Conservation (phyloP, 2,113 vertebrate genomes). For the Dasyurus viverrinus region DNA sequence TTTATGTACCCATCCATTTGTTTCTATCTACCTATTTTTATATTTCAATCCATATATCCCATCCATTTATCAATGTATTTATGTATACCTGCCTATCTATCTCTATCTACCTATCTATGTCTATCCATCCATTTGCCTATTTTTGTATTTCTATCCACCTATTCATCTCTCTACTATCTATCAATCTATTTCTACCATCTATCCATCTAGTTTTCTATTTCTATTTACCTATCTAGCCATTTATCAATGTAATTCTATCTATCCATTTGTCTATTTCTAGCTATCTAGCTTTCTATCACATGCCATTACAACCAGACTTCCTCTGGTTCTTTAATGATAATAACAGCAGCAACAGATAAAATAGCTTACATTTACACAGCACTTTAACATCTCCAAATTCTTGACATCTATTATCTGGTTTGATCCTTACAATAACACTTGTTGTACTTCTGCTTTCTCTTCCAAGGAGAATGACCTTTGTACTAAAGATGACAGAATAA, state of each 20-base stretch:
- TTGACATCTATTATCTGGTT: not conserved
- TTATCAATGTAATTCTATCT: too few species aligned
- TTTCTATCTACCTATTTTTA: not conserved
- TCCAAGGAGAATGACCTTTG: not conserved
- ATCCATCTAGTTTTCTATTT: too few species aligned
- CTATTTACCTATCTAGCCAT: too few species aligned
- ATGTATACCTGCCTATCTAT: not conserved
- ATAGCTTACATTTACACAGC: not conserved
- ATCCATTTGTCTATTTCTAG: too few species aligned
- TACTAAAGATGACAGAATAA: not conserved
- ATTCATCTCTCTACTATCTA: not conserved
- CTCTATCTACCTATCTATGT: too few species aligned
- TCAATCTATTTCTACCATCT: too few species aligned
- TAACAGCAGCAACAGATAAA: not conserved
- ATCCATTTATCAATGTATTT: too few species aligned
- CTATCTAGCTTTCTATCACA: not conserved
- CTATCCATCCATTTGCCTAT: too few species aligned
- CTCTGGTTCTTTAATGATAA: slow-evolving; percentile 19
- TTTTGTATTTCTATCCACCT: not conserved
- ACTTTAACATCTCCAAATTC: not conserved
- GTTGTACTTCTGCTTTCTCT: not conserved
- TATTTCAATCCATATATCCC: not conserved
- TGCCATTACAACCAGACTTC: not conserved
- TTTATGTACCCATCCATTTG: not conserved
- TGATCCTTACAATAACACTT: not conserved